phyloP scores from a whole-genome alignment of 2,888 invertebrate species.

The Acronicta aceris region DNA sequence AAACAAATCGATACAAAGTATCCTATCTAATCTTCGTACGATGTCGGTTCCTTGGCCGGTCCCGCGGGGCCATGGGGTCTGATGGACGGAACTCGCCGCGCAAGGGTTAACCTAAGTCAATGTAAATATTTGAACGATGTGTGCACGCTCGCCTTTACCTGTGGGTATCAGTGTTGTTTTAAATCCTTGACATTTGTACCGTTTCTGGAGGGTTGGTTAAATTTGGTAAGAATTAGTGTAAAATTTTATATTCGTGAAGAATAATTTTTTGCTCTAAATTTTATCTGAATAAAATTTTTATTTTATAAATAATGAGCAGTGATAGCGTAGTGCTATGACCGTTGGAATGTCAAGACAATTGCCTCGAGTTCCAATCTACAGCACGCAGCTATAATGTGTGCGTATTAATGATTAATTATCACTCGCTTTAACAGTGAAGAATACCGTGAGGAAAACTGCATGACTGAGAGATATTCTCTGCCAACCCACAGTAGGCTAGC shows the following conservation, averaged over 20 bases:
- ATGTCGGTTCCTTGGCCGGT: slow-evolving; percentile 77
- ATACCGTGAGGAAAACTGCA: too few species aligned
- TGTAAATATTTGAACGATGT: slow-evolving; percentile 84
- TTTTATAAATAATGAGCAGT: too few species aligned
- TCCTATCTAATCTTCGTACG: slow-evolving; percentile 59
- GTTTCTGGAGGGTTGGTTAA: slow-evolving; percentile 40
- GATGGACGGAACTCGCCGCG: slow-evolving; percentile 82
- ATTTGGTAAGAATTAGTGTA: slow-evolving; percentile 14
- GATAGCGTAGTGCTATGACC: too few species aligned
- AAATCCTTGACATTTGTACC: slow-evolving; percentile 57
- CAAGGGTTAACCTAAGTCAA: slow-evolving; percentile 86
- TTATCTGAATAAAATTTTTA: too few species aligned
- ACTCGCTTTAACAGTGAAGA: too few species aligned
- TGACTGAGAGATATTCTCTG: too few species aligned
- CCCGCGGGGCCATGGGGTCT: slow-evolving; percentile 79
- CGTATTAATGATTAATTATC: too few species aligned
- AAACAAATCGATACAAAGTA: slow-evolving; percentile 48
- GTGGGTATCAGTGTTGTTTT: slow-evolving; percentile 61
- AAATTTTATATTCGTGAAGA: neutral
- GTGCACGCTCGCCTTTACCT: slow-evolving; percentile 61
- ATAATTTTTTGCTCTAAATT: too few species aligned
- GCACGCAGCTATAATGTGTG: too few species aligned
- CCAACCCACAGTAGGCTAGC: too few species aligned
- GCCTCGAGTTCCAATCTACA: too few species aligned
- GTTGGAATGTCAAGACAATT: too few species aligned